phyloP scores from a whole-genome alignment of 1,140 invertebrate species.

The Heliconius congener region DNA sequence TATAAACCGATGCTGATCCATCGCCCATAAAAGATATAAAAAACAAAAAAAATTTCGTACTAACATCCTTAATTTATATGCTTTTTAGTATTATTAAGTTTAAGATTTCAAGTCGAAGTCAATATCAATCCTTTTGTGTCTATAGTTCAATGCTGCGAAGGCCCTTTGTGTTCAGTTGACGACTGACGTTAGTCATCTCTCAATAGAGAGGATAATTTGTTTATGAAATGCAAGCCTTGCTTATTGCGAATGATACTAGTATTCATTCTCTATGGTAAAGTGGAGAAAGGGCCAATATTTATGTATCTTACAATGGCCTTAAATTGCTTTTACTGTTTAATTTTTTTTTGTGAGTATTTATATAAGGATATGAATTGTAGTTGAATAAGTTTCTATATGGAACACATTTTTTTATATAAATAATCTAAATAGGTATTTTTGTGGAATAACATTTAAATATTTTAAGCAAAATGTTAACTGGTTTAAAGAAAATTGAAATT shows the following conservation, averaged over 20 bases:
- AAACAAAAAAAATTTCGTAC: not conserved
- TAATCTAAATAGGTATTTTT: too few species aligned
- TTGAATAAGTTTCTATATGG: too few species aligned
- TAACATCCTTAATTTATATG: not conserved
- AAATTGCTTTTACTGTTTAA: constrained; percentile 9
- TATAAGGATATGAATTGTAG: too few species aligned
- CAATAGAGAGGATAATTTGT: constrained; percentile 9
- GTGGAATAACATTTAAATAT: too few species aligned
- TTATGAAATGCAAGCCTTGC: not conserved
- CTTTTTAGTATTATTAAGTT: not conserved
- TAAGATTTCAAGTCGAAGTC: not conserved
- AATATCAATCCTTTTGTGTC: not conserved
- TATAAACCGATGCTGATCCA: too few species aligned
- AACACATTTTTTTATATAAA: too few species aligned
- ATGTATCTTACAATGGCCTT: not conserved
- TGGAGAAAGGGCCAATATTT: constrained; percentile 1
- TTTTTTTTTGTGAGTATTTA: too few species aligned
- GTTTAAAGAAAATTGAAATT: too few species aligned
- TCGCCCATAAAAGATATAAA: too few species aligned
- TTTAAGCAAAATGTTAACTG: too few species aligned
- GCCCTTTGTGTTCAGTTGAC: not conserved
- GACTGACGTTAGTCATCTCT: constrained; percentile 7
- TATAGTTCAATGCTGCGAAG: not conserved
- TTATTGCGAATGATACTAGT: constrained; percentile 10
- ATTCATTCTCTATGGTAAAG: not conserved